These are phyloP conservation scores for Setipinna tenuifilis DNA, from an alignment of 2,797 vertebrate species.

Conservation along the genomic window DNA sequence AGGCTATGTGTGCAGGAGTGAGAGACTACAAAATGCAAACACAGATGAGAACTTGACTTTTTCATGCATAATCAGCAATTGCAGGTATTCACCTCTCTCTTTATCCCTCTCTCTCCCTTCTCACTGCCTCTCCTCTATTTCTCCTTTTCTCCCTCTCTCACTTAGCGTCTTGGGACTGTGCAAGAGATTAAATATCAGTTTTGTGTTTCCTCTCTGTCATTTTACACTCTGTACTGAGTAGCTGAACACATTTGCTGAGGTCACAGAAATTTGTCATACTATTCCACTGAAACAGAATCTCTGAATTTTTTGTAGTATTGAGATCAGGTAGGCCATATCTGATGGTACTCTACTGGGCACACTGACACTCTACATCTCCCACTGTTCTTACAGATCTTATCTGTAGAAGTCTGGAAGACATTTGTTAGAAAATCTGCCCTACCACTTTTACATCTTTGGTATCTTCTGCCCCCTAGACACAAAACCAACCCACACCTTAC, in stretches of 20 bases:
- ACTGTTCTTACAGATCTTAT: not conserved
- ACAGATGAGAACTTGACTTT: not conserved
- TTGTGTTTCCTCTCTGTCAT: slow-evolving; percentile 11
- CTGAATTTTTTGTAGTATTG: not conserved
- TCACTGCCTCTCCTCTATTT: not conserved
- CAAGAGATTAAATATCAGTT: slow-evolving; percentile 4
- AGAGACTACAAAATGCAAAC: not conserved
- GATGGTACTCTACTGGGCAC: not conserved
- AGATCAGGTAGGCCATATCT: not conserved
- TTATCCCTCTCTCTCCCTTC: not conserved
- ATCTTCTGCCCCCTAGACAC: slow-evolving; percentile 47
- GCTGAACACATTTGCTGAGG: not conserved
- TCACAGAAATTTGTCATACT: not conserved
- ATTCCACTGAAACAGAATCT: not conserved
- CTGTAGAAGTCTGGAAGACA: not conserved
- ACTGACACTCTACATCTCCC: not conserved
- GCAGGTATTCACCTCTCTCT: slow-evolving; percentile 11
- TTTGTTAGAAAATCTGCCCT: slow-evolving; percentile 43
- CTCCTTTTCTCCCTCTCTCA: not conserved
- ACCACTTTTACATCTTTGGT: slow-evolving; percentile 37
- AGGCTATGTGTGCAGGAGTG: not conserved
- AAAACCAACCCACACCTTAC: slow-evolving; percentile 61
- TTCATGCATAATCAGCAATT: slow-evolving; percentile 18
- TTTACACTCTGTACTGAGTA: not conserved
- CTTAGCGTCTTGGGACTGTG: too few species aligned